Conservation (phyloP, 2,797 vertebrate species). For the Hafferia zeledoni region DNA sequence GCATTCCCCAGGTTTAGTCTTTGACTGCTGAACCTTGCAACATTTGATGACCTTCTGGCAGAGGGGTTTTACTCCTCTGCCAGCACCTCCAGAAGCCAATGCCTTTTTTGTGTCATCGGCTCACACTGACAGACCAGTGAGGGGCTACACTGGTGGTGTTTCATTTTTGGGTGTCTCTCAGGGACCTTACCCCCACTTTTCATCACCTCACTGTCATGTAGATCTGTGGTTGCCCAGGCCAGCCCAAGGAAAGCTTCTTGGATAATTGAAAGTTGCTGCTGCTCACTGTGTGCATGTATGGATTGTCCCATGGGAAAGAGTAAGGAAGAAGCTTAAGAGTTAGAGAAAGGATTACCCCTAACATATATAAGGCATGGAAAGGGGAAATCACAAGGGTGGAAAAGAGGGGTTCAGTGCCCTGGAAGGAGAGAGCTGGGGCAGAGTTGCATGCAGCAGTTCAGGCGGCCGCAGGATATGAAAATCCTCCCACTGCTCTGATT, state of each 20-base stretch:
- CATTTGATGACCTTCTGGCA: neutral
- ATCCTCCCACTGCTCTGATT: constrained; percentile 23
- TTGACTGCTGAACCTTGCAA: neutral
- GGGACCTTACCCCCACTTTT: neutral
- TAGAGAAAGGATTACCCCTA: neutral
- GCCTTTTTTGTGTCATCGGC: neutral
- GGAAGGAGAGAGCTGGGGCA: neutral
- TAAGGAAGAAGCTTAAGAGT: neutral
- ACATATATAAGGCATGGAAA: neutral
- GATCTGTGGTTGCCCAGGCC: neutral
- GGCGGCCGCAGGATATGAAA: neutral
- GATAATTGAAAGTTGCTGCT: neutral
- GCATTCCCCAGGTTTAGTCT: neutral
- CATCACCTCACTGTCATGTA: neutral
- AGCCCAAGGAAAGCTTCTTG: neutral
- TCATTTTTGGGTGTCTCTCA: neutral
- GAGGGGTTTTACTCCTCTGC: neutral
- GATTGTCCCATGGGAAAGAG: neutral
- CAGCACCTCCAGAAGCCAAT: neutral
- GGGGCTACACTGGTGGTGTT: neutral
- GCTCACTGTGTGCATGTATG: neutral
- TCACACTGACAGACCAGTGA: neutral
- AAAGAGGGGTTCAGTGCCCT: neutral
- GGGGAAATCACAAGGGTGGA: neutral
- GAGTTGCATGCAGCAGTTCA: neutral